Evolutionary conservation across 2,888 invertebrate genomes (phyloP).

Genomic region (Rhamphomyia laevipes): DNA sequence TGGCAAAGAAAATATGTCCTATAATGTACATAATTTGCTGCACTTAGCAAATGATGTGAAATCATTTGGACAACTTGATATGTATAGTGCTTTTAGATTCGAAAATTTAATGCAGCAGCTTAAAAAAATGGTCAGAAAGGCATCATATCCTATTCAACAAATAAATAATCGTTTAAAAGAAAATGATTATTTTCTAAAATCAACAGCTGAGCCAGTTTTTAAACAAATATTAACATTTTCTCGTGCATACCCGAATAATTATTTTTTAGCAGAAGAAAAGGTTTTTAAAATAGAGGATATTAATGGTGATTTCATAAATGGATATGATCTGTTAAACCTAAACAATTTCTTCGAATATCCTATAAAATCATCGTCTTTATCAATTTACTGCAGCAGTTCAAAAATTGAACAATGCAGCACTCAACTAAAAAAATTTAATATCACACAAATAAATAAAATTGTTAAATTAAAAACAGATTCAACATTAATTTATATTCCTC

Average conservation of each 20-base stretch:
- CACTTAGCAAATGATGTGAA: slow-evolving; percentile 7
- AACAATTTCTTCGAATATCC: background rate
- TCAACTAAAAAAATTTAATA: background rate
- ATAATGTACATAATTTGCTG: slow-evolving; percentile 12
- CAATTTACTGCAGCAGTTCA: background rate
- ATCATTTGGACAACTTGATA: background rate
- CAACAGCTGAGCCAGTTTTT: background rate
- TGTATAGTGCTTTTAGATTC: slow-evolving; percentile 1
- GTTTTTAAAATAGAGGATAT: background rate
- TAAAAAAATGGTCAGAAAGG: background rate
- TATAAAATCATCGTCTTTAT: background rate
- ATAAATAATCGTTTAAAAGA: background rate
- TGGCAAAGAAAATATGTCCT: slow-evolving; percentile 10
- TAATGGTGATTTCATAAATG: background rate
- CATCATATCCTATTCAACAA: slow-evolving; percentile 1
- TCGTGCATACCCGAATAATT: background rate
- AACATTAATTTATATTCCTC: too few species aligned
- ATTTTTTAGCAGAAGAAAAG: background rate
- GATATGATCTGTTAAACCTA: background rate
- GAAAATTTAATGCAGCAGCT: slow-evolving; percentile 1
- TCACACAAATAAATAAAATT: background rate
- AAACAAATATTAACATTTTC: background rate
- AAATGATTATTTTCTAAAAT: background rate
- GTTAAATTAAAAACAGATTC: too few species aligned
- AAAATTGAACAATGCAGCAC: background rate